A percentile compares a stretch with the other conserved stretches of the same genome.
phyloP scores from a whole-genome alignment of 2,888 invertebrate species.

The Heliconius ismenius region DNA sequence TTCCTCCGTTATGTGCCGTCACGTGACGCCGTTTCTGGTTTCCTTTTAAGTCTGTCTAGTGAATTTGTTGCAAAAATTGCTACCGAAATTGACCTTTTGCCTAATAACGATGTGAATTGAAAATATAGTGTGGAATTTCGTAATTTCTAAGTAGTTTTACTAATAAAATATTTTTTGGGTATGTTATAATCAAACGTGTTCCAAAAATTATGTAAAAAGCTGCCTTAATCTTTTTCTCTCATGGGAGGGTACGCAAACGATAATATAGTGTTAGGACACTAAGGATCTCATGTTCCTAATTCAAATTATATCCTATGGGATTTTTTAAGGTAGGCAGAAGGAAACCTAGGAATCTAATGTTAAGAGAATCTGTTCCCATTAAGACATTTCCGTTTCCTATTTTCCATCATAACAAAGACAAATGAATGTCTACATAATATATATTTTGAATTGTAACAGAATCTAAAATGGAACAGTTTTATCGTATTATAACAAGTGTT shows the following conservation, averaged over 20 bases:
- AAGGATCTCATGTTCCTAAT: no score
- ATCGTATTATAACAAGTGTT: slow-evolving; percentile 18
- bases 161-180: not conserved
- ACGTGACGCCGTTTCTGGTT: slow-evolving; percentile 44
- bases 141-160: not conserved
- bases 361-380: no score
- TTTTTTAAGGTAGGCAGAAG: no score
- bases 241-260: no score
- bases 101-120: slow-evolving; percentile 6
- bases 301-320: no score
- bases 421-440: not conserved
- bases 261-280: no score
- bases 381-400: no score
- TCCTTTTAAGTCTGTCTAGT: slow-evolving; percentile 31
- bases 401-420: no score
- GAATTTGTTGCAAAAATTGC: slow-evolving; percentile 26
- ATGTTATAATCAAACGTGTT: no score
- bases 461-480: slow-evolving; percentile 15
- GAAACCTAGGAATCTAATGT: no score
- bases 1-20: slow-evolving; percentile 54
- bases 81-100: slow-evolving; percentile 16
- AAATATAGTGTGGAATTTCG: not conserved
- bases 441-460: not conserved
- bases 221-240: no score
- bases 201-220: no score